Evolutionary conservation across 2,888 invertebrate species (phyloP), one percentile per base, ranked within the genome.

Genomic region (Chouioia cunea): DNA sequence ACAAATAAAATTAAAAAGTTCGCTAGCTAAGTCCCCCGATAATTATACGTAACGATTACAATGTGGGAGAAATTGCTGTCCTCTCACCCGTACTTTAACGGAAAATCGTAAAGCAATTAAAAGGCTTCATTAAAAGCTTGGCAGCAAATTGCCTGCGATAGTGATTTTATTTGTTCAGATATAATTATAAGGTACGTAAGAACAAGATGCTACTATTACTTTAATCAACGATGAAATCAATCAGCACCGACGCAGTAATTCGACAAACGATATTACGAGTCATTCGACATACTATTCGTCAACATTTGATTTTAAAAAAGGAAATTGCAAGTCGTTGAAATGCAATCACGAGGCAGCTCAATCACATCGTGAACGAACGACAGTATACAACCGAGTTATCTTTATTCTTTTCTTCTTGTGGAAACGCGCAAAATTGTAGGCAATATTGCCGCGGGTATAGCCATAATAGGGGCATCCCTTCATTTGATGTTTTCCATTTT

Each of bases 71-170:
- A 82, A 82, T 27, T 6, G 27, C 36, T 6, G 36, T 3, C 36
- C 10, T n/a, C 10, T 6, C 27, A 12, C 36, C 74, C 67, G 76
- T 75, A 76, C 76, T 83, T 84, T 84, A 84, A 84, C 83, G 81
- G 79, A 82, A 84, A 85, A 84, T 85, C 84, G 81, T 83, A 82
- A 82, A 82, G 81, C 79, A 84, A 83, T 84, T 85, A 85, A 84
- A 83, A 83, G 79, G 80, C 77, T 82, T 84, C 84, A 81, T 84
- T 84, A 84, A 79, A 79, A 79, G 73, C 73, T 76, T 71, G 75
- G 73, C 67, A 71, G 76, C 72, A n/a, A 50, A 50, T 36, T 36
- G 73, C 76, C 75, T 75, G 75, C 79, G 79, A 81, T 79, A 80
- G 80, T 79, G 81, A 82, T 81, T 81, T 81, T 79, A 79, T 83